Conservation (phyloP, 2,797 vertebrate genomes). For the Vultur gryphus region DNA sequence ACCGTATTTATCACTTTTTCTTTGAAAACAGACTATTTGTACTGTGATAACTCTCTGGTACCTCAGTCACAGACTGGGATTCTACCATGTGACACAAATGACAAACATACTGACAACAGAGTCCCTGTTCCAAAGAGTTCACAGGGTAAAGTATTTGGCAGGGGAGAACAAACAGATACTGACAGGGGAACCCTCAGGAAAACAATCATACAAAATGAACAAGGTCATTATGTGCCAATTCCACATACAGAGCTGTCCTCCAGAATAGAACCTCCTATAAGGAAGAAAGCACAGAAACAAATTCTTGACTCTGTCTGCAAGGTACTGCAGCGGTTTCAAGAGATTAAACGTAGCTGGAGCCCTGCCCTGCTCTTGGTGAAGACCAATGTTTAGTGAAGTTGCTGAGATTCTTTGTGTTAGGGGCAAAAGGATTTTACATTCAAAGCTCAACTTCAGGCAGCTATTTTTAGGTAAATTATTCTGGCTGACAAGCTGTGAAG, state of each 20-base stretch:
- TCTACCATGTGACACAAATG: neutral
- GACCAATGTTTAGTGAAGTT: neutral
- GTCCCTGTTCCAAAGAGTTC: neutral
- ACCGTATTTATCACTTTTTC: neutral
- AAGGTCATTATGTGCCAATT: neutral
- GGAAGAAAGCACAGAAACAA: neutral
- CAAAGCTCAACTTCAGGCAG: neutral
- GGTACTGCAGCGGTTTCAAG: neutral
- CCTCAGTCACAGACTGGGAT: neutral
- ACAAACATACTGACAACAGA: neutral
- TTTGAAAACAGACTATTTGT: neutral
- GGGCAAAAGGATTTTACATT: constrained; percentile 9
- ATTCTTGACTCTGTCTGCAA: neutral
- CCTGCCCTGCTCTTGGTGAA: neutral
- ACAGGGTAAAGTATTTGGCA: neutral
- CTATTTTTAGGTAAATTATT: constrained; percentile 54
- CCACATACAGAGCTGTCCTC: neutral
- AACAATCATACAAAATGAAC: neutral
- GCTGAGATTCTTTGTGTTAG: neutral
- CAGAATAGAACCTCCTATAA: neutral
- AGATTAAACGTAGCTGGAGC: neutral
- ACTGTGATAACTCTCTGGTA: neutral
- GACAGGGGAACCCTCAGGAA: neutral
- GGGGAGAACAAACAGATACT: neutral
- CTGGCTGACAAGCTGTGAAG: constrained; percentile 15